Conservation (phyloP, 2,797 vertebrate species). For the Selene dorsalis region DNA sequence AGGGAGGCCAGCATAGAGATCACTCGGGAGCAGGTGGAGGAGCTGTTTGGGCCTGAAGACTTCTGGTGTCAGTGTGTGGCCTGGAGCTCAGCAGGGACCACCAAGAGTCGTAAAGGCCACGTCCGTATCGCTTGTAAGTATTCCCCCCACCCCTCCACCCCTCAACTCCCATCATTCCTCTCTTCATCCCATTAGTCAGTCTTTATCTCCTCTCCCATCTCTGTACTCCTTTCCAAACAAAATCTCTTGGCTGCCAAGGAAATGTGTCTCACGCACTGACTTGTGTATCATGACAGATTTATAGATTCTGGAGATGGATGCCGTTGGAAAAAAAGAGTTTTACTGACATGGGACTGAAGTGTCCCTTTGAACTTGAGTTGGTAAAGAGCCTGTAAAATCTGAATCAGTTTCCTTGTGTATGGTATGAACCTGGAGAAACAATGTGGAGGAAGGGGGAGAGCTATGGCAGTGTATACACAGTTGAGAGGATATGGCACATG, state of each 20-base stretch:
- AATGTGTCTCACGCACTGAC: conserved; percentile 35
- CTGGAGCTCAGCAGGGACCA: conserved; percentile 98
- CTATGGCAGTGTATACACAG: conserved; percentile 49
- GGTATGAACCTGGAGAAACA: conserved; percentile 47
- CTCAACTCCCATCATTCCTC: not conserved
- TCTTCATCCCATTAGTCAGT: conserved; percentile 39
- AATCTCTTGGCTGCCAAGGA: conserved; percentile 51
- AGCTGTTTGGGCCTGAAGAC: conserved; percentile 96
- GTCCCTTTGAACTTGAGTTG: conserved; percentile 67
- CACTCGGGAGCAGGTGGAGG: conserved; percentile 98
- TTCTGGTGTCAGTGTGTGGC: conserved; percentile 99
- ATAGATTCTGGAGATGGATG: conserved; percentile 63
- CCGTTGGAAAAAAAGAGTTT: conserved; percentile 20
- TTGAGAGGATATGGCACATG: conserved; percentile 52
- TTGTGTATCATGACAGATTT: conserved; percentile 62
- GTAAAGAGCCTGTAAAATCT: conserved; percentile 57
- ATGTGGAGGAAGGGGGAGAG: conserved; percentile 24
- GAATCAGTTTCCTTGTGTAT: conserved; percentile 48
- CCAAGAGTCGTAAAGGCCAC: conserved; percentile 97
- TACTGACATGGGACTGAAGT: conserved; percentile 55
- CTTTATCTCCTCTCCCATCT: conserved; percentile 61
- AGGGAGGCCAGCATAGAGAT: conserved; percentile 98
- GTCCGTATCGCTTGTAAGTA: conserved; percentile 98
- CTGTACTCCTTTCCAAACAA: conserved; percentile 60
- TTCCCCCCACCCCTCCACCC: too few species aligned